Evolutionary conservation across 2,888 invertebrate species (phyloP), one percentile per base, ranked within the genome.

Genomic region (Drosophila meridiana): DNA sequence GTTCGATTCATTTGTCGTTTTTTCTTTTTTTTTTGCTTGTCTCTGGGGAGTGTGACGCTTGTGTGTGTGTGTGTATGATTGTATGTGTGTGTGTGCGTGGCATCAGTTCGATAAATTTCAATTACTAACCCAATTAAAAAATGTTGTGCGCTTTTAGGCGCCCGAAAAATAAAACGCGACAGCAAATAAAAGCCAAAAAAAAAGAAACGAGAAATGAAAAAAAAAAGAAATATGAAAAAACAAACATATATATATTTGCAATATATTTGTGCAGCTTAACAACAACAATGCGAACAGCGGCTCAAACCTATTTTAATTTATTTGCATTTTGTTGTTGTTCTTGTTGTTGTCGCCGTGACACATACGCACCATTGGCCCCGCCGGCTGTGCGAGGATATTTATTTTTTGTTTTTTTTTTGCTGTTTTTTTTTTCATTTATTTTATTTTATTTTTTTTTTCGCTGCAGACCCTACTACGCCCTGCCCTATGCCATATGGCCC

Each of bases 111-210:
- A 91, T 91, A 91, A 91, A 91, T 91, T 91, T 91, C 91, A 91
- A 91, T 91, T 91, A 91, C 91, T 91, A 91, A 91, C 91, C 91
- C 91, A 91, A 91, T 91, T 91, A 91, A 91, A 91, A 89, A 88
- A 84, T 84, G 86, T 74, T 87, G 83, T 76, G 70, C 83, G 78
- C 89, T 89, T 86, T 89, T 87, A 89, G 89, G 86, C 69, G 78
- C 67, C 72, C 89, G 68, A 67, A 68, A 82, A 73, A 73, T 76
- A 83, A 80, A 70, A 75, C 38, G 57, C 63, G 70, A 77, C 69
- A 69, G 69, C 68, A 69, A 62, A 76, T 57, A 66, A 66, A 70
- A 62, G 71, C 77, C 58, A 63, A 80, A 56, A 73, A 78, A 61
- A 69, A 83, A 60, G 63, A 59, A 75, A 58, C 63, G 65, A 73